These are phyloP conservation scores for Magallana gigas DNA, from an alignment of 1,140 invertebrate species.

Conservation along the genomic window DNA sequence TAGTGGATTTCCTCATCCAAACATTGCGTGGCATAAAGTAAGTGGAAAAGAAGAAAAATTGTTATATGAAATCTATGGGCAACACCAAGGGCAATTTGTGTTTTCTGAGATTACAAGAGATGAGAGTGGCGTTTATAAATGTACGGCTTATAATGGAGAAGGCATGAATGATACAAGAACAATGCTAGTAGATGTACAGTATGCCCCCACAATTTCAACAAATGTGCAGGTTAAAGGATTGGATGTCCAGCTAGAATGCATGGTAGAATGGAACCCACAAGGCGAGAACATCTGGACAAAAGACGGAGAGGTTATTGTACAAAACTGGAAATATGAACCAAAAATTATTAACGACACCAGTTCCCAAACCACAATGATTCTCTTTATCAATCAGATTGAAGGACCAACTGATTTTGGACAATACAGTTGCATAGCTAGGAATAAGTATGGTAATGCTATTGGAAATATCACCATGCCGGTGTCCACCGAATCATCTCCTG, in stretches of 20 bases:
- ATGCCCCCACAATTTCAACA: not conserved
- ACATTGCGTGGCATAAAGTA: not conserved
- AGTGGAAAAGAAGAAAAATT: not conserved
- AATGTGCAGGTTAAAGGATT: not conserved
- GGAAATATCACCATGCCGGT: not conserved
- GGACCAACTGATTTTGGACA: not conserved
- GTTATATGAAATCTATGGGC: not conserved
- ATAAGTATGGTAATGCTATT: not conserved
- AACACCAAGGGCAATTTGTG: not conserved
- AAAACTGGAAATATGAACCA: not conserved
- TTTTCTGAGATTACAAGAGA: not conserved
- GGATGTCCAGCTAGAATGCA: not conserved
- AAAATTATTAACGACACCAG: not conserved
- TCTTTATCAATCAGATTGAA: not conserved
- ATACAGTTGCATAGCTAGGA: not conserved
- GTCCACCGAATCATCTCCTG: not conserved
- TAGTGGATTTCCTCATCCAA: not conserved
- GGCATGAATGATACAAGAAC: not conserved
- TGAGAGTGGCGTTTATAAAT: not conserved
- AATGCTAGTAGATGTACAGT: not conserved
- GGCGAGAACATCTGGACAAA: not conserved
- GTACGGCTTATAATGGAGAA: not conserved
- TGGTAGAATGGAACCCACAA: not conserved
- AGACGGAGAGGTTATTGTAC: not conserved
- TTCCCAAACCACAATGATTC: not conserved